phyloP scores from a whole-genome alignment of 1,140 invertebrate species.

The Megalonaias nervosa region DNA sequence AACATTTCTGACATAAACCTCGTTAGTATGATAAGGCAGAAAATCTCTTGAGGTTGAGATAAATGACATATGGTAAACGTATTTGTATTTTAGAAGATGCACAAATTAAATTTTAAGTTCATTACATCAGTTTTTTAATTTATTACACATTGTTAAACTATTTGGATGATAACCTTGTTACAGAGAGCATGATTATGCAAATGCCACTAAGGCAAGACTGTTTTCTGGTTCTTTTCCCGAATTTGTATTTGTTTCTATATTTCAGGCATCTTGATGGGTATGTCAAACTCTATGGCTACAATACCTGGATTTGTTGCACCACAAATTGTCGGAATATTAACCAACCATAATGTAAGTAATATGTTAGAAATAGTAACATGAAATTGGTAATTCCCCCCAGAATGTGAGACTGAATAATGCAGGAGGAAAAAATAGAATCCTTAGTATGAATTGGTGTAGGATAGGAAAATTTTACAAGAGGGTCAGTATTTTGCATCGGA shows the following conservation, averaged over 20 bases:
- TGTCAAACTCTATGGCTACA: constrained; percentile 26
- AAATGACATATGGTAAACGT: too few relatives aligned
- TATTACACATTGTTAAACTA: background rate
- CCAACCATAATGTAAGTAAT: constrained; percentile 30
- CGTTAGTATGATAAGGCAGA: too few relatives aligned
- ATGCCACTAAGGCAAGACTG: too few relatives aligned
- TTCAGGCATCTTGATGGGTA: constrained; percentile 30
- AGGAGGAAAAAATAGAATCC: too few relatives aligned
- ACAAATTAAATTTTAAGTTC: background rate
- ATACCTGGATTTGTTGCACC: constrained; percentile 35
- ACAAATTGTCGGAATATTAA: constrained; percentile 29
- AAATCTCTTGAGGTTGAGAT: too few relatives aligned
- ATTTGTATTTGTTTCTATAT: background rate
- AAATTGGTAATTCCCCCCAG: too few relatives aligned
- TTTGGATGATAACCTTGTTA: background rate
- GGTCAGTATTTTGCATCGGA: too few relatives aligned
- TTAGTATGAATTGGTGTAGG: too few relatives aligned
- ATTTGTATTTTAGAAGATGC: too few relatives aligned
- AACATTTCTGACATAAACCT: too few relatives aligned
- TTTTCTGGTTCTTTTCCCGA: background rate
- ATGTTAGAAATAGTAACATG: background rate
- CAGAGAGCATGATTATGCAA: background rate
- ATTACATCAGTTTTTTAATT: background rate
- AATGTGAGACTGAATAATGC: too few relatives aligned
- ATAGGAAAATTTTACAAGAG: too few relatives aligned